Evolutionary conservation across 2,888 invertebrate species (phyloP), one percentile per base, ranked within the genome.

Genomic region (Drosophila testacea): DNA sequence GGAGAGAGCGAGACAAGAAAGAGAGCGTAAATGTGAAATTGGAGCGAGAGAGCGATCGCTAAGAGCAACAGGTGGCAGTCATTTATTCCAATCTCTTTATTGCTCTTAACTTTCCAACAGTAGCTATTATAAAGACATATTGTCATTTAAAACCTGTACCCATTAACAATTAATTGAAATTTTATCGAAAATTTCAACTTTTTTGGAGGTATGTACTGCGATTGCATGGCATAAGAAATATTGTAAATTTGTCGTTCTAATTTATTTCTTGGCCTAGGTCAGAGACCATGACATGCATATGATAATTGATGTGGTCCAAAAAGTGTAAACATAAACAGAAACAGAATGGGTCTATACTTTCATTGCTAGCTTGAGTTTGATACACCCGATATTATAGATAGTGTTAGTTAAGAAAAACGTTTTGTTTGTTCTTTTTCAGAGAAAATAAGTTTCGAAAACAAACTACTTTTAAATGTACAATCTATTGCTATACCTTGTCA

Each of bases 261-360:
- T 68, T 80, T 68, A 56, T 11, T 59, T 65, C 64, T 86, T 77
- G 77, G 39, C 54, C 34, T 63, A 69, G 88, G 88, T 78, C 71
- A 73, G 47, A 50, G 64, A 59, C 81, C 74, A 69, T 71, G 81
- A 77, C 48, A 59, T 56, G 63, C 56, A 63, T n/a, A 50, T 64
- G 46, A 11, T 66, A 61, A 65, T 82, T 70, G 48, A 32, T 51
- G 32, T 36, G 32, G 6, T 6, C 13, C 16, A 30, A 36, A 46
- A 27, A 38, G n/a, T 13, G 51, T 39, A 10, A 10, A n/a, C n/a
- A n/a, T n/a, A n/a, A n/a, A n/a, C n/a, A n/a, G n/a, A n/a, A n/a
- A 38, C 10, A 9, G 11, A 44, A 22, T 27, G 46, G 54, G 13
- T 6, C 10, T 27, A 4, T 11, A 27, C 5, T 28, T 52, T n/a